Conservation (phyloP, 2,113 vertebrate genomes). For the Leucopternis melanops region DNA sequence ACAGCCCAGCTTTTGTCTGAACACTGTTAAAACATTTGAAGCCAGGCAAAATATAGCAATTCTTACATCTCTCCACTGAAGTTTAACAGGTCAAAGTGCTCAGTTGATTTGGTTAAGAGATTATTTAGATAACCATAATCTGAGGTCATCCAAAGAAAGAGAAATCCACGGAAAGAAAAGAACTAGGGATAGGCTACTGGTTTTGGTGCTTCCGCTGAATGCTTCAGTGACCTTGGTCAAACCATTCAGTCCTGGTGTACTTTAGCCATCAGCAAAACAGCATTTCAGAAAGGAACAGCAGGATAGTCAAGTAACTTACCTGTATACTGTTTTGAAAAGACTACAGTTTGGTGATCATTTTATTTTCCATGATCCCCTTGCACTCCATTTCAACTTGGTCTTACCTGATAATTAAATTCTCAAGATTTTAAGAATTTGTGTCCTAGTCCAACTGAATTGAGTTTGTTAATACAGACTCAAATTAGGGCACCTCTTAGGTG, state of each 20-base stretch:
- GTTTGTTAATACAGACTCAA: background rate
- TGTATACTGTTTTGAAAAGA: background rate
- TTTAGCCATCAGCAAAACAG: background rate
- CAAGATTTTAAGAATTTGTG: background rate
- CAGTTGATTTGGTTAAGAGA: background rate
- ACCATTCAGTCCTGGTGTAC: background rate
- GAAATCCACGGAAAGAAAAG: background rate
- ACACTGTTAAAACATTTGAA: background rate
- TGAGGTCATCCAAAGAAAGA: background rate
- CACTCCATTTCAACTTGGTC: background rate
- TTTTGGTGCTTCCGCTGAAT: background rate
- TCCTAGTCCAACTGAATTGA: background rate
- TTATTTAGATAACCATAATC: background rate
- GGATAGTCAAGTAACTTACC: background rate
- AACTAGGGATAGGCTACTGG: background rate
- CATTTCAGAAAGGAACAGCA: background rate
- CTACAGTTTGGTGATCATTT: background rate
- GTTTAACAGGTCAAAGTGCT: background rate
- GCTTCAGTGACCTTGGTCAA: background rate
- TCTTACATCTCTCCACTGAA: background rate
- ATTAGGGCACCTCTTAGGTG: background rate
- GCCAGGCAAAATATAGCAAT: background rate
- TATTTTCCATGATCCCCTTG: background rate
- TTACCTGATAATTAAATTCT: background rate
- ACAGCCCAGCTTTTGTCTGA: background rate